Evolutionary conservation across 2,797 vertebrate genomes (phyloP).

Genomic region (Melanotaenia parkinsoni): DNA sequence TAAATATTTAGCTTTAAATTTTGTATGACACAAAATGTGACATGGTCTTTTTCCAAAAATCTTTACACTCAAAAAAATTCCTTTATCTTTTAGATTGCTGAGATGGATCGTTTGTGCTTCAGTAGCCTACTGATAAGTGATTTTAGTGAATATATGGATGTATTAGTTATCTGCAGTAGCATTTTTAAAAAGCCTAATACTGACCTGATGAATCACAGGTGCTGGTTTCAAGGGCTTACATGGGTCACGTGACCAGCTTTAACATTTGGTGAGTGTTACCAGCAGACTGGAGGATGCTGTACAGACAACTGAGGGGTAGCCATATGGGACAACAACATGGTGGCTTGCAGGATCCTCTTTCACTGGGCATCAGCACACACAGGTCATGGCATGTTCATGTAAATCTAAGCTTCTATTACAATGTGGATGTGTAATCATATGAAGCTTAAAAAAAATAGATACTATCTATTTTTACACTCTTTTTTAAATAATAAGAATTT

Average conservation of each 20-base stretch:
- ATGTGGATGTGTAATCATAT: neutral
- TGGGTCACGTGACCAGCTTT: constrained; percentile 32
- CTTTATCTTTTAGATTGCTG: neutral
- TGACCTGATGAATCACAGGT: constrained; percentile 47
- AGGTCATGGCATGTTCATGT: constrained; percentile 41
- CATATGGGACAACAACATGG: constrained; percentile 71
- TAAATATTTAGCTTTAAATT: constrained; percentile 7
- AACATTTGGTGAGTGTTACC: constrained; percentile 42
- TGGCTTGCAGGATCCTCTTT: constrained; percentile 46
- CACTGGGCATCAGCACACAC: constrained; percentile 43
- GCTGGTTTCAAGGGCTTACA: constrained; percentile 25
- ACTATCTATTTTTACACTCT: neutral
- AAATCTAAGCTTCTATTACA: constrained; percentile 31
- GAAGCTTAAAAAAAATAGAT: neutral
- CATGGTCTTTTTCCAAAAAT: neutral
- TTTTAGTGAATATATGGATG: constrained; percentile 6
- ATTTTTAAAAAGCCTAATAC: constrained; percentile 25
- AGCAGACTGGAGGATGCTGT: constrained; percentile 38
- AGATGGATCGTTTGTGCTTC: neutral
- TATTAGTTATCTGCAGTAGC: constrained; percentile 31
- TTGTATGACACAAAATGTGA: neutral
- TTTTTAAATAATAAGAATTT: neutral
- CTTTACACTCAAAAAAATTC: constrained; percentile 6
- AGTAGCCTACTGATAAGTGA: constrained; percentile 12
- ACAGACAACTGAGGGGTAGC: constrained; percentile 44